Conservation (phyloP, 2,888 invertebrate genomes). For the Creontiades dilutus region DNA sequence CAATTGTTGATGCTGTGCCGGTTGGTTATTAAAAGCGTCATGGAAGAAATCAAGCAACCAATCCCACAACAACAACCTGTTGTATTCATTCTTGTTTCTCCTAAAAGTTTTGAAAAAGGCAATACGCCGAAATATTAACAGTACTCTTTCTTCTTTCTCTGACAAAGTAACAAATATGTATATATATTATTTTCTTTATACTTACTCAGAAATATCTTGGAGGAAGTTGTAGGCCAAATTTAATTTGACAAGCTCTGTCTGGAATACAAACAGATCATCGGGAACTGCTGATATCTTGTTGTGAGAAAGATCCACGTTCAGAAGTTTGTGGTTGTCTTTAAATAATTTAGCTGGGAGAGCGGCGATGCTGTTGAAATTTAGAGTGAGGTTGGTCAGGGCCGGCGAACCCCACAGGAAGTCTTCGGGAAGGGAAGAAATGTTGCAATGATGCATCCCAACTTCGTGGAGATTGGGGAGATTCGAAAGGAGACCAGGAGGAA, state of each 20-base stretch:
- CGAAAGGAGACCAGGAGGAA: conserved; percentile 83
- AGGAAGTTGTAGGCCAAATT: conserved; percentile 60
- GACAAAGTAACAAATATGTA: no score
- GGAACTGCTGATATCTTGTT: conserved; percentile 83
- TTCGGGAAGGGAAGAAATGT: conserved; percentile 82
- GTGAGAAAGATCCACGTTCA: conserved; percentile 83
- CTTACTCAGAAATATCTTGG: conserved; percentile 65
- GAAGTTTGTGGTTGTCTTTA: conserved; percentile 82
- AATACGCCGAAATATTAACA: no score
- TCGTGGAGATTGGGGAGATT: conserved; percentile 80
- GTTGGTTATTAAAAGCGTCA: no score
- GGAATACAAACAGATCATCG: conserved; percentile 81
- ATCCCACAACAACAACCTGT: no score
- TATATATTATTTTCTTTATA: no score
- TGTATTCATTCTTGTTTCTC: no score
- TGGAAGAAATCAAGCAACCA: no score
- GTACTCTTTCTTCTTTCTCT: no score
- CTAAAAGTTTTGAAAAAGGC: no score
- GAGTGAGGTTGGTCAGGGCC: conserved; percentile 82
- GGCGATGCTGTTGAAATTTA: conserved; percentile 81
- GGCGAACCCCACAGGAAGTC: conserved; percentile 83
- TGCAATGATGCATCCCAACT: conserved; percentile 77
- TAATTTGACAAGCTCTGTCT: conserved; percentile 78
- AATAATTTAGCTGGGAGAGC: conserved; percentile 83
- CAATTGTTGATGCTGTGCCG: no score